These are phyloP conservation scores for Chloroceryle aenea DNA, from an alignment of 2,113 vertebrate genomes.

Conservation along the genomic window DNA sequence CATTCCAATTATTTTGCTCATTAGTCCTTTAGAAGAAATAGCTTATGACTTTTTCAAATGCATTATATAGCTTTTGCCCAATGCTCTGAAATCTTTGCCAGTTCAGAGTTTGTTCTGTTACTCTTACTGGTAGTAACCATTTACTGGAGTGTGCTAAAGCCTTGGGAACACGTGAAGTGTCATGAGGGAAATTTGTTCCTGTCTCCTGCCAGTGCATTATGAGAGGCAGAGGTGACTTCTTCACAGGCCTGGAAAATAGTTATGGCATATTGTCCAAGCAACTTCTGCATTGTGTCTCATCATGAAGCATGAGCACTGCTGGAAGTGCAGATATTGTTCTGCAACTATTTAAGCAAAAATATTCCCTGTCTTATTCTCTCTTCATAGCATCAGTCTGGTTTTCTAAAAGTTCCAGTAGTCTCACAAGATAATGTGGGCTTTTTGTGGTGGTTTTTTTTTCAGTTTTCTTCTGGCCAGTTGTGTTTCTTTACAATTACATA, in stretches of 20 bases:
- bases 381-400: rapidly evolving
- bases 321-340: not conserved
- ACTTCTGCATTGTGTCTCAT: not conserved
- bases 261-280: not conserved
- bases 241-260: not conserved
- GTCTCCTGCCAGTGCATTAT: not conserved
- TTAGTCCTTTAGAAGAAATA: not conserved
- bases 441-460: too few species aligned
- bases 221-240: not conserved
- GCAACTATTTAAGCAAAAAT: not conserved
- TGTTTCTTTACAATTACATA: not conserved
- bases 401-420: not conserved
- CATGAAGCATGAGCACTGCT: not conserved
- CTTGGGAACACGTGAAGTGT: not conserved
- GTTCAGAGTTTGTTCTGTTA: not conserved
- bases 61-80: not conserved
- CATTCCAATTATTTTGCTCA: not conserved
- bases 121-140: not conserved
- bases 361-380: not conserved
- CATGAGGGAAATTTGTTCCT: not conserved
- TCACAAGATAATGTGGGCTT: not conserved
- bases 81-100: not conserved
- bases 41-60: not conserved
- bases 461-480: not conserved
- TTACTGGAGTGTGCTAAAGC: not conserved